Conservation (phyloP, 53 echinoderm and acorn worm genomes). For the Mesocentrotus franciscanus region DNA sequence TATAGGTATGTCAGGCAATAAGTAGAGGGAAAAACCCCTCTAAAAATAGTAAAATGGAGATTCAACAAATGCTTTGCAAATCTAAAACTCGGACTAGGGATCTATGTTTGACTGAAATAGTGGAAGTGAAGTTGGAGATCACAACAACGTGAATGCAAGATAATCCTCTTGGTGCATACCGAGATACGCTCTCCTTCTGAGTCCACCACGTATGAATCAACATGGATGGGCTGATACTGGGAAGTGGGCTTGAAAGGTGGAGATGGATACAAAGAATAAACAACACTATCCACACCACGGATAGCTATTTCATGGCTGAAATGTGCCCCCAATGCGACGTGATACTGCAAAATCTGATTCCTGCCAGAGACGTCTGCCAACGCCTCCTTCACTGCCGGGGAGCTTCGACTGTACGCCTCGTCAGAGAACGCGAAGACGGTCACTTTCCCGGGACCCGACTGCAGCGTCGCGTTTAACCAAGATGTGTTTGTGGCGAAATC, state of each 20-base stretch:
- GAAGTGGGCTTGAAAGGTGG: conserved; percentile 60
- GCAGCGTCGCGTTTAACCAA: conserved; percentile 40
- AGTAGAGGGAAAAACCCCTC: no score
- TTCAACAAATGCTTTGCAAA: no score
- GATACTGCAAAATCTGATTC: conserved; percentile 71
- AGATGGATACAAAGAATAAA: conserved; percentile 64
- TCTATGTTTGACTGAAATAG: no score
- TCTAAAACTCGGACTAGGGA: no score
- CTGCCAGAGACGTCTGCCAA: conserved; percentile 52
- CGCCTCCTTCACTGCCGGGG: conserved; percentile 64
- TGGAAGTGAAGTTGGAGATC: no score
- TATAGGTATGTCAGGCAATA: no score
- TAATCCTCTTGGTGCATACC: not conserved
- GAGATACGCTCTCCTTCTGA: not conserved
- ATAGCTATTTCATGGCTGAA: conserved; percentile 60
- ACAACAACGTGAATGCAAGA: no score
- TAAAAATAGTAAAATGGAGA: no score
- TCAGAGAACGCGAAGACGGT: conserved; percentile 80
- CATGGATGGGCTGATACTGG: conserved; percentile 70
- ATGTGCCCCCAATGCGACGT: conserved; percentile 64
- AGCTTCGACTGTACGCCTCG: conserved; percentile 63
- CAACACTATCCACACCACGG: not conserved
- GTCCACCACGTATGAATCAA: conserved; percentile 58
- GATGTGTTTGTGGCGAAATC: conserved; percentile 59
- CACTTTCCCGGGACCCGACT: conserved; percentile 1